phyloP scores from a whole-genome alignment of 1,140 invertebrate genomes.

The Eurosta solidaginis region DNA sequence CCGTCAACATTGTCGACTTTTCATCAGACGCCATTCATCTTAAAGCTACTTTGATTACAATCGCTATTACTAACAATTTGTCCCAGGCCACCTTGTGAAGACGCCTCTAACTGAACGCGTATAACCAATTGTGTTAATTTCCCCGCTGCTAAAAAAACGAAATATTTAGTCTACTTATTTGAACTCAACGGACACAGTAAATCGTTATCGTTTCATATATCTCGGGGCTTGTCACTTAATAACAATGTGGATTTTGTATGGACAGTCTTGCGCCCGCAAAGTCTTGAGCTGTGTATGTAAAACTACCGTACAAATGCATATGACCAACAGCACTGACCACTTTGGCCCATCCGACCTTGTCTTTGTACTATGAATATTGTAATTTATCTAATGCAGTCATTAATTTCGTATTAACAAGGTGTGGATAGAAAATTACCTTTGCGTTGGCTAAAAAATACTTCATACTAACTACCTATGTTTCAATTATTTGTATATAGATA shows the following conservation, averaged over 20 bases:
- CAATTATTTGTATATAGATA: too few relatives aligned
- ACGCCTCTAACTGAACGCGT: not conserved
- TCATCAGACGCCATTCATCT: not conserved
- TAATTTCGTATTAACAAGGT: slow-evolving; percentile 47
- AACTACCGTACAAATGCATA: not conserved
- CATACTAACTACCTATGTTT: not conserved
- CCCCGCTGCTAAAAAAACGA: not conserved
- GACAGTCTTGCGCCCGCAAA: not conserved
- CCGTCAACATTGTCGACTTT: not conserved
- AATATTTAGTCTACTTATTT: not conserved
- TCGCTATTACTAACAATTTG: not conserved
- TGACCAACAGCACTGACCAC: not conserved
- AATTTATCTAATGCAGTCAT: slow-evolving; percentile 43
- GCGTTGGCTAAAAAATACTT: not conserved
- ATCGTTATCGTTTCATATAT: slow-evolving; percentile 26
- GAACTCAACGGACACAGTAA: not conserved
- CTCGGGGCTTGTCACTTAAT: slow-evolving; percentile 24
- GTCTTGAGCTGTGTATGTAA: not conserved
- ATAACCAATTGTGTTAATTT: not conserved
- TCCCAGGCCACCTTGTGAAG: not conserved
- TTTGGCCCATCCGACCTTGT: not conserved
- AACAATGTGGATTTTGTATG: not conserved
- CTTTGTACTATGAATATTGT: slow-evolving; percentile 25
- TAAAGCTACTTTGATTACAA: not conserved
- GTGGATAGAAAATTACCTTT: slow-evolving; percentile 42